These are phyloP conservation scores for Andrena haemorrhoa DNA, from an alignment of 2,888 invertebrate genomes.

Conservation along the genomic window DNA sequence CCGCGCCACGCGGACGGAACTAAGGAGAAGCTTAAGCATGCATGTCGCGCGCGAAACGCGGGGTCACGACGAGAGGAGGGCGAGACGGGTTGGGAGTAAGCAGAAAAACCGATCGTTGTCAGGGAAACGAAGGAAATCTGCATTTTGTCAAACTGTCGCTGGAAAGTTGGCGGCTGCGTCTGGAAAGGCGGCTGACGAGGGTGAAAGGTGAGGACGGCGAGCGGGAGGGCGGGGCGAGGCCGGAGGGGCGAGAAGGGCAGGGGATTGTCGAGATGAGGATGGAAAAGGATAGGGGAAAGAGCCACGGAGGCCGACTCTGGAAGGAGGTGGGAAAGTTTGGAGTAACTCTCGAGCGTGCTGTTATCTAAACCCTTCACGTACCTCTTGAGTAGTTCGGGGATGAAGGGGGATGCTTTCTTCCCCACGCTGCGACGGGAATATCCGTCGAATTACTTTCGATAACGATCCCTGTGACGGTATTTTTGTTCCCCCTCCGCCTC, in stretches of 20 bases:
- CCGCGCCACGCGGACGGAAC: constrained; percentile 10
- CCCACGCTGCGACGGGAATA: constrained; percentile 61
- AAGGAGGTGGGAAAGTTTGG: constrained; percentile 66
- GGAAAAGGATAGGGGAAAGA: constrained; percentile 39
- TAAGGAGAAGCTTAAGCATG: constrained; percentile 43
- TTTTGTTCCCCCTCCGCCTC: constrained; percentile 24
- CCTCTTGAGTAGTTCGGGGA: constrained; percentile 66
- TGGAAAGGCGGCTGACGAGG: constrained; percentile 48
- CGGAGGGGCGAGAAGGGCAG: constrained; percentile 8
- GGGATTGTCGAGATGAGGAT: constrained; percentile 37
- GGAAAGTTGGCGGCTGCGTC: constrained; percentile 64
- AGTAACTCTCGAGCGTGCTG: constrained; percentile 75
- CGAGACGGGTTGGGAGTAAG: constrained; percentile 29
- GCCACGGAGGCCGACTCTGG: constrained; percentile 34
- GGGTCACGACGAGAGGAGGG: not conserved
- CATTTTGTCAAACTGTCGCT: constrained; percentile 80
- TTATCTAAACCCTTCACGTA: constrained; percentile 77
- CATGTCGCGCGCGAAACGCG: constrained; percentile 9
- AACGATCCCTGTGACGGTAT: constrained; percentile 63
- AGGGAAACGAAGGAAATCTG: constrained; percentile 77
- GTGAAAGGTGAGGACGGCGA: constrained; percentile 40
- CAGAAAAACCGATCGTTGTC: constrained; percentile 71
- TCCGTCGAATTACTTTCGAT: constrained; percentile 70
- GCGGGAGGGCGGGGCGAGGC: not conserved
- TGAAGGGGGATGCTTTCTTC: constrained; percentile 55